Percentiles rank a stretch among this genome's conserved stretches.
phyloP scores from a whole-genome alignment of 2,113 vertebrate species.

The Barnardius zonarius region DNA sequence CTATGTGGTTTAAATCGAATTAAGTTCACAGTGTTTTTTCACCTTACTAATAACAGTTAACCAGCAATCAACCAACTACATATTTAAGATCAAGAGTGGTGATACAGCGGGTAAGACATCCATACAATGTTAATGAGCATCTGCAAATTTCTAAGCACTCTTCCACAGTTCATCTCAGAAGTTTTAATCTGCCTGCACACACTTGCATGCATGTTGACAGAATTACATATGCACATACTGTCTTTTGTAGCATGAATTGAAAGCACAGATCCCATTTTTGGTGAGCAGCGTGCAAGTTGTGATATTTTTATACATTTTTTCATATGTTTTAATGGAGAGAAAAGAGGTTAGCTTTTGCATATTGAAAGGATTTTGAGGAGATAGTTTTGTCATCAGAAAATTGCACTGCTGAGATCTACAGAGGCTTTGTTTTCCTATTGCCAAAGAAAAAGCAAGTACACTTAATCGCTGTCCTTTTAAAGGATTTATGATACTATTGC shows the following conservation, averaged over 20 bases:
- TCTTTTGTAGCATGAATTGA: neutral
- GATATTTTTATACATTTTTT: neutral
- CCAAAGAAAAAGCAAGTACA: conserved; percentile 1
- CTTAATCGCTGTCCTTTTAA: neutral
- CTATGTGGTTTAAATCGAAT: neutral
- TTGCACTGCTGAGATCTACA: neutral
- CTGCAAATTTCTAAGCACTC: neutral
- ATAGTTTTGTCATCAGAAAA: neutral
- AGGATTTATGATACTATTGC: neutral
- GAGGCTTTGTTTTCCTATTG: neutral
- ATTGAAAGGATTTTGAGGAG: conserved; percentile 8
- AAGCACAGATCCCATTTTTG: neutral
- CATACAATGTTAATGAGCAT: neutral
- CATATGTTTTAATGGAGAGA: neutral
- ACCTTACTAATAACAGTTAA: neutral
- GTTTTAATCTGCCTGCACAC: neutral
- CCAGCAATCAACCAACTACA: neutral
- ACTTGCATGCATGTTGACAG: neutral
- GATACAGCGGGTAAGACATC: neutral
- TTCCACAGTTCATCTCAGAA: neutral
- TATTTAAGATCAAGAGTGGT: neutral
- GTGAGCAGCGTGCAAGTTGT: neutral
- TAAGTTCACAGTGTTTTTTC: neutral
- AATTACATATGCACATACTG: neutral
- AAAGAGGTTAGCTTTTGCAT: neutral